Conservation (phyloP, 1,140 invertebrate species). For the Bombus waltoni region DNA sequence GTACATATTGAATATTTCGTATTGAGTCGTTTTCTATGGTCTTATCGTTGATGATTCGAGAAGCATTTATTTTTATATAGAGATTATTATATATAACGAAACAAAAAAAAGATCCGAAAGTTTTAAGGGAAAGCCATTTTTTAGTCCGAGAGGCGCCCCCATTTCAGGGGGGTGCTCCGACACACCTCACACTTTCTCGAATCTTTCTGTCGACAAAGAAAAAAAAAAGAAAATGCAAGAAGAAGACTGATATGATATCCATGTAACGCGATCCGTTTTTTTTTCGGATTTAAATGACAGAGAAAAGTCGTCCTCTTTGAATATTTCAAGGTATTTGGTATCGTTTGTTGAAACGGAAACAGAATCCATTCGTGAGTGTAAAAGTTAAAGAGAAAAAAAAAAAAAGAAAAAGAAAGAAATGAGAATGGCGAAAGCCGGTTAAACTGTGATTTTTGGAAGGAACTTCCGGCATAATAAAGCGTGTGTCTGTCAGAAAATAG, state of each 20-base stretch:
- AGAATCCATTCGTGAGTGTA: constrained; percentile 8
- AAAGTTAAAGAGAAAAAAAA: background rate
- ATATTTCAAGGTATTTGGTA: constrained; percentile 18
- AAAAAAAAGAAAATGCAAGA: background rate
- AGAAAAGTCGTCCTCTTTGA: constrained; percentile 32
- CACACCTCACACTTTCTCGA: constrained; percentile 43
- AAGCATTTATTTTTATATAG: constrained; percentile 77
- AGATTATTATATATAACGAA: constrained; percentile 50
- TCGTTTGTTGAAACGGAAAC: constrained; percentile 34
- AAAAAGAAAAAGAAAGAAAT: background rate
- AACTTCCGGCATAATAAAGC: constrained; percentile 37
- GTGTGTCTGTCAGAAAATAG: constrained; percentile 46
- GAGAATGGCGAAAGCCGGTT: constrained; percentile 43
- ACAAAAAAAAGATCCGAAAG: constrained; percentile 39
- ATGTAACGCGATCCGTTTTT: constrained; percentile 54
- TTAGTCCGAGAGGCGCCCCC: constrained; percentile 59
- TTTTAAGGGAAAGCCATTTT: constrained; percentile 23
- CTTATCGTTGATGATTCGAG: constrained; percentile 73
- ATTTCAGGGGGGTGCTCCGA: constrained; percentile 37
- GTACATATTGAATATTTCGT: constrained; percentile 53
- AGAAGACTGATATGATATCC: constrained; percentile 71
- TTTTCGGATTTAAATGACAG: constrained; percentile 21
- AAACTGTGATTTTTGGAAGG: constrained; percentile 65
- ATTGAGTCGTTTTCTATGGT: constrained; percentile 73
- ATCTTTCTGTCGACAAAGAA: constrained; percentile 59